Evolutionary conservation across 2,797 vertebrate genomes (phyloP).

Genomic region (Sciaenops ocellatus): DNA sequence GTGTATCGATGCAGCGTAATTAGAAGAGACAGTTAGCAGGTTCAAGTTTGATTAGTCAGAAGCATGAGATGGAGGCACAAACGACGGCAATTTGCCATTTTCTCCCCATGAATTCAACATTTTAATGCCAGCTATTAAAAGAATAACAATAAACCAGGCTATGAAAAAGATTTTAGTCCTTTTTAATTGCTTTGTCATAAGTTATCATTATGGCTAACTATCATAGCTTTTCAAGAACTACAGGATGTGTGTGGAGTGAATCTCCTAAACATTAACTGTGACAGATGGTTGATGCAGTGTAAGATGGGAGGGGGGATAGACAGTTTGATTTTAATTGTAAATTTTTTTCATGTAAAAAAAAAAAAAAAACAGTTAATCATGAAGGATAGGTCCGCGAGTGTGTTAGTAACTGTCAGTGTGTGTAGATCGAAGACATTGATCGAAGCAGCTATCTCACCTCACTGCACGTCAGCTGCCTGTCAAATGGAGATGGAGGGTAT

Average conservation of each 20-base stretch:
- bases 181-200: conserved; percentile 65
- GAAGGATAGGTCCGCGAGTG: conserved; percentile 59
- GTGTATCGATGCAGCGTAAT: conserved; percentile 58
- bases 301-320: conserved; percentile 16
- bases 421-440: conserved; percentile 81
- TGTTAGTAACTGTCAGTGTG: conserved; percentile 60
- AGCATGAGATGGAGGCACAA: conserved; percentile 46
- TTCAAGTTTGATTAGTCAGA: conserved; percentile 67
- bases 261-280: conserved; percentile 42
- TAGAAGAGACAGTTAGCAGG: conserved; percentile 66
- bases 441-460: conserved; percentile 66
- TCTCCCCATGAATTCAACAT: conserved; percentile 49
- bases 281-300: conserved; percentile 49
- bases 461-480: conserved; percentile 72
- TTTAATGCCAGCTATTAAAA: conserved; percentile 64
- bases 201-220: conserved; percentile 51
- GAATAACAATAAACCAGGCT: conserved; percentile 57
- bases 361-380: conserved; percentile 56
- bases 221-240: conserved; percentile 44
- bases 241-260: conserved; percentile 34
- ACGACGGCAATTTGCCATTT: conserved; percentile 54
- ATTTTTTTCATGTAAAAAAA: conserved; percentile 27
- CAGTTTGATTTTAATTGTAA: conserved; percentile 31
- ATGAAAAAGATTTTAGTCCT: conserved; percentile 52
- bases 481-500: conserved; percentile 73